Base-by-base conservation (phyloP, 2,888 invertebrate genomes). In the Melinaea menophilus region DNA sequence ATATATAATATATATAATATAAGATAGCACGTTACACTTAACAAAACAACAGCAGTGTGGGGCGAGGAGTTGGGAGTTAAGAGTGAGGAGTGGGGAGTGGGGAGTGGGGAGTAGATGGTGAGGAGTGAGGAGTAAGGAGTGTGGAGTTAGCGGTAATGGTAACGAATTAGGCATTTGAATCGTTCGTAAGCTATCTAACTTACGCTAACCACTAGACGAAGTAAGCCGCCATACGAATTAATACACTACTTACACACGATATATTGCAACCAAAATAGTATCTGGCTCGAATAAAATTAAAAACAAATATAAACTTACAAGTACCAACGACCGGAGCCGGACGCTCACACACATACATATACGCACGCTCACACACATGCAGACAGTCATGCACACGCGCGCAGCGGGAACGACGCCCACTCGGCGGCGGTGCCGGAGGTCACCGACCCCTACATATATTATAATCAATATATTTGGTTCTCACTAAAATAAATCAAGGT, bases 391-490 rank as follows among this genome's bases (percentile, higher is more conserved):
- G 41, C 51, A 51, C 51, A 51, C 51, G 11, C n/a, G n/a, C 46
- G 3, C 46, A n/a, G 59, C 51, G 35, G 37, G 47, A 22, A 22
- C 22, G 22, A 22, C 22, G 45, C 31, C 55, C 37, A 60, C 45
- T 41, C 59, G 22, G 37, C 54, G 45, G 55, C 34, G 37, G 34
- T 46, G 56, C 55, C 35, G 57, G n/a, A n/a, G 33, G 35, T 41
- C 41, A 9, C 9, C 41, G 33, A 48, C 45, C 35, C 47, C 61
- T 31, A 58, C 62, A 41, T 37, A 57, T 64, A 68, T 62, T 72
- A 72, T 72, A 73, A 71, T 59, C 75, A 79, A 78, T 79, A 83
- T 85, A 86, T 86, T 86, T 86, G 87, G 87, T 86, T 85, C 83
- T 84, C 85, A 84, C 82, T 82, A 80, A 79, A 76, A 66, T 76